Base-by-base conservation (phyloP, 2,113 vertebrate genomes). In the Passer montanus region DNA sequence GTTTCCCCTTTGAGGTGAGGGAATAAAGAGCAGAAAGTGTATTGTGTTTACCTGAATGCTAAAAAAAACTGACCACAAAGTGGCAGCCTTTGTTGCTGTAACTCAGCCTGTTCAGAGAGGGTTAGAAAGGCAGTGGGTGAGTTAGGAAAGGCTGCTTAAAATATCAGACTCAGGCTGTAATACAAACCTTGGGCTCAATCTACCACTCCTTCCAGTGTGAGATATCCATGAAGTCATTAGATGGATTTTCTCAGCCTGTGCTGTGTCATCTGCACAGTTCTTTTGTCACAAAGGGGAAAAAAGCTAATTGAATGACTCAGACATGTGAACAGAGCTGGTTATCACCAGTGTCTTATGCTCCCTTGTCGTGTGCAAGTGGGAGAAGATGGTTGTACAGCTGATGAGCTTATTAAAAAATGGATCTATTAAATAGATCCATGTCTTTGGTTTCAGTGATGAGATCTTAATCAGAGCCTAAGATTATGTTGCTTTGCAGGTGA, bases 31-130 rank as follows among this genome's bases (percentile, higher is more conserved):
- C 16, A 53, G 23, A 14, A 52, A 67, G 30, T 35, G n/a, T 5
- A 0, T 56, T 67, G 33, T 80, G 60, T 89, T 84, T 89, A 75
- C 35, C 52, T 84, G 93, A n/a, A 68, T 72, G 3, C 37, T 78
- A 10, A 90, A 82, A 83, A 83, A 26, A n/a, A 6, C 70, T 92
- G 85, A 63, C 72, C 90, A 77, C 94, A 88, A 59, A 70, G 88
- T 70, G 95, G 88, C 94, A 92, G 92, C 83, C 67, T 96, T 93
- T 41, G 4, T 95, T 94, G 43, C 75, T 1, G 22, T 43, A 77
- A 73, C 52, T 88, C 70, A 53, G 53, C 9, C 24, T 0, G 6
- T 77, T 35, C 66, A 66, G 59, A 49, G 37, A 30, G 63, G 85
- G 46, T 64, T 77, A 23, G 67, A 50, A 17, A 88, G 56, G 64